Evolutionary conservation across 2,113 vertebrate genomes (phyloP).

Genomic region (Notechis scutatus): DNA sequence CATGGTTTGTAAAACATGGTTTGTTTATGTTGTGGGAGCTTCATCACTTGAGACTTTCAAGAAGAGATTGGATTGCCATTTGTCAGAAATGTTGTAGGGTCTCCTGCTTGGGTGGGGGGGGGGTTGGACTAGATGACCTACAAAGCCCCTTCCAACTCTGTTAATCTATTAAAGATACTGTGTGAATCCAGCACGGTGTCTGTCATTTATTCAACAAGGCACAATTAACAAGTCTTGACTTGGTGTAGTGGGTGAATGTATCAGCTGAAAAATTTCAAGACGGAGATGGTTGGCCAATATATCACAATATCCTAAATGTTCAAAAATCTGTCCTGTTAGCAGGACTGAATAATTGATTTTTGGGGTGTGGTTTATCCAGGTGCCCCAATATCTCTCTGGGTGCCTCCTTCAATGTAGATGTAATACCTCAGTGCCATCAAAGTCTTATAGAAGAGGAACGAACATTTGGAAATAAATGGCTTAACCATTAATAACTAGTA

Average conservation of each 20-base stretch:
- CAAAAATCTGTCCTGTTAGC: neutral
- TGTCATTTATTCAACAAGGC: neutral
- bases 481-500: neutral
- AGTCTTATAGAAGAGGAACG: neutral
- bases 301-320: neutral
- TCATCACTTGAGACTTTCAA: no score
- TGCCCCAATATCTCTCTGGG: no score
- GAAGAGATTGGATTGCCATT: no score
- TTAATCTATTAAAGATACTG: neutral
- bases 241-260: neutral
- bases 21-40: neutral
- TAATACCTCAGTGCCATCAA: neutral
- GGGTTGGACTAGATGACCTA: no score
- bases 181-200: neutral
- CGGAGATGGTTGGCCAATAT: neutral
- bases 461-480: neutral
- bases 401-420: neutral
- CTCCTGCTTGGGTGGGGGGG: no score
- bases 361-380: no score
- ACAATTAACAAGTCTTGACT: neutral
- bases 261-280: neutral
- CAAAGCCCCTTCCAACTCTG: no score
- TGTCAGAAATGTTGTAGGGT: no score
- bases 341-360: neutral
- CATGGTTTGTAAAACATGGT: neutral